phyloP scores from a whole-genome alignment of 2,888 invertebrate species.

The Drosophila lacicola region DNA sequence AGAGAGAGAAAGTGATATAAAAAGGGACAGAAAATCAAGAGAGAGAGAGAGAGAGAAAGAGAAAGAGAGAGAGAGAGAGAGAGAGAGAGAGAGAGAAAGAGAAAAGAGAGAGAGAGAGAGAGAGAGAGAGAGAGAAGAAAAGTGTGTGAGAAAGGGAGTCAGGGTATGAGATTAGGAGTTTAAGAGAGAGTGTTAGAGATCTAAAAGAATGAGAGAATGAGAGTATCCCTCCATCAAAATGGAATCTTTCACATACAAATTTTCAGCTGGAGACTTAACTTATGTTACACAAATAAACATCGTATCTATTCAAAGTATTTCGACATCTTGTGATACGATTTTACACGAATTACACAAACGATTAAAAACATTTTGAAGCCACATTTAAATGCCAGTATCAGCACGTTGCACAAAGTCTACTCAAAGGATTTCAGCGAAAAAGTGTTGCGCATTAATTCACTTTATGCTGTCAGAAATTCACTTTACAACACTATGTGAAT shows the following conservation, averaged over 20 bases:
- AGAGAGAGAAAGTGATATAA: too few relatives aligned
- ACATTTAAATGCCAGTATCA: constrained; percentile 24
- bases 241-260: too few relatives aligned
- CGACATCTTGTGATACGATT: neutral
- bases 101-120: neutral
- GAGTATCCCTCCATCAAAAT: too few relatives aligned
- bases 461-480: constrained; percentile 54
- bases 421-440: constrained; percentile 22
- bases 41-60: neutral
- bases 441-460: constrained; percentile 64
- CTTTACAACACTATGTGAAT: constrained; percentile 50
- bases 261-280: too few relatives aligned
- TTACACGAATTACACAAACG: neutral
- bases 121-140: neutral
- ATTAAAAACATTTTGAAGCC: constrained; percentile 1
- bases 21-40: too few relatives aligned
- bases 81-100: neutral
- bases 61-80: neutral
- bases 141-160: too few relatives aligned
- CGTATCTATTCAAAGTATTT: neutral
- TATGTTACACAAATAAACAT: too few relatives aligned
- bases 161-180: too few relatives aligned
- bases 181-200: too few relatives aligned
- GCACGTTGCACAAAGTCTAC: constrained; percentile 18
- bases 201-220: too few relatives aligned